Evolutionary conservation across 1,140 invertebrate genomes (phyloP), one percentile per base, ranked within the genome.

Genomic region (Pseudomyrmex pallidus): DNA sequence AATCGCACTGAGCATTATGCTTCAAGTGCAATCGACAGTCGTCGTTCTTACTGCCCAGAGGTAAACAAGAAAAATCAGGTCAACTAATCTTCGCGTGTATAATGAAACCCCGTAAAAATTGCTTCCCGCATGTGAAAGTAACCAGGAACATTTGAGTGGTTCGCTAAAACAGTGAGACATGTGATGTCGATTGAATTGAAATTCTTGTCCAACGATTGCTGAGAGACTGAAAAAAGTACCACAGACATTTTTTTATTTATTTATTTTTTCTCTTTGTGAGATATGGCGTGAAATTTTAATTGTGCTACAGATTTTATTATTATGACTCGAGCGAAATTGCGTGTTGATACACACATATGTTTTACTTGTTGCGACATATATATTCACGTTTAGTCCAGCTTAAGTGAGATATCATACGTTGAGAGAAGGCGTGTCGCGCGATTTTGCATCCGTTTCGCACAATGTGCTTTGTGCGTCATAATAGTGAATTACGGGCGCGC

Each of bases 1-100:
- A 83, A 90, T 87, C 63, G 86, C 63, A 20, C 2, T 57, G 25
- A 66, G 46, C 48, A 88, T 87, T 89, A 88, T 74, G 62, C 73
- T 61, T 72, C 67, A 50, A 66, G 46, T 70, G 64, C 35, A 66
- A 62, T 48, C 48, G 64, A 74, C 78, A 77, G n/a, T 62, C 57
- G 59, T 63, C 62, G 52, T 68, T 78, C 52, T 78, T 78, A 68
- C 35, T 46, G 68, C 54, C 13, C 54, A 59, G 15, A 59, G 76
- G 12, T 70, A 80, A 78, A 80, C 59, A 44, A 67, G 62, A 48
- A 80, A 72, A 80, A 72, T 7, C 54, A 80, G 22, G 8, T 59
- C 54, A 35, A 17, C 64, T 68, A 77, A 68, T 70, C 20, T 72
- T 72, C 46, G 54, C 12, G 52, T 15, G 20, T 17, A 15, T 48